Conservation (phyloP, 30 jellyfish, hydroid and myxozoan genomes). For the Chironex yamaguchii region DNA sequence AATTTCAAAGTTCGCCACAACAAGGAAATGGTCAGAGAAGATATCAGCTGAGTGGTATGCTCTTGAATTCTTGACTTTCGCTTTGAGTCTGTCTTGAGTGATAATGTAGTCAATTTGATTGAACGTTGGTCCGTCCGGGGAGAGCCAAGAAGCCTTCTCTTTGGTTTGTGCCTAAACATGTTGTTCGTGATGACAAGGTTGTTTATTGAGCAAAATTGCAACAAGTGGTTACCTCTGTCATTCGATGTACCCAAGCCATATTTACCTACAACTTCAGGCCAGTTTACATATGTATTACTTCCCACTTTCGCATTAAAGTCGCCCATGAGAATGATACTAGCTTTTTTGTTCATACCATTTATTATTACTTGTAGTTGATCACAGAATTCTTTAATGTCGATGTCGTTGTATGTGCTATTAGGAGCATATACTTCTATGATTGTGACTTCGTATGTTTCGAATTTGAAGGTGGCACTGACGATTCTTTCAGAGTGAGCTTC, state of each 20-base stretch:
- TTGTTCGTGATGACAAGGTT: too few species aligned
- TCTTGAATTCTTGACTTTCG: background rate
- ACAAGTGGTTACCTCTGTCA: constrained; percentile 23
- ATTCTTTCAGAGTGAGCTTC: constrained; percentile 26
- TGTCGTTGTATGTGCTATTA: constrained; percentile 34
- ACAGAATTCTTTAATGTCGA: constrained; percentile 16
- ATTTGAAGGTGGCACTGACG: background rate
- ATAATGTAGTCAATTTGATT: constrained; percentile 13
- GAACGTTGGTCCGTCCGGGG: background rate
- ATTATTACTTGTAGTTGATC: constrained; percentile 24
- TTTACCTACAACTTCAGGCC: constrained; percentile 54
- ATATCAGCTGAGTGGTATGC: constrained; percentile 3
- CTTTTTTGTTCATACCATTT: background rate
- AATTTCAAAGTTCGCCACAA: too few species aligned
- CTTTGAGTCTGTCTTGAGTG: background rate
- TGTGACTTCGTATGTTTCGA: background rate
- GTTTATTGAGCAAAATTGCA: constrained; percentile 12
- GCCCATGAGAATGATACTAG: constrained; percentile 11
- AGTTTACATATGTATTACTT: background rate
- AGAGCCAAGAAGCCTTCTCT: background rate
- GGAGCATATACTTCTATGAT: constrained; percentile 42
- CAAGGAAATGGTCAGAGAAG: background rate
- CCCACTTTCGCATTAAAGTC: constrained; percentile 58
- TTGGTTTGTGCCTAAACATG: too few species aligned
- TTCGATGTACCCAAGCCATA: constrained; percentile 4